Conservation (phyloP, 2,888 invertebrate genomes). For the Imbricaverruca yamaguchii region DNA sequence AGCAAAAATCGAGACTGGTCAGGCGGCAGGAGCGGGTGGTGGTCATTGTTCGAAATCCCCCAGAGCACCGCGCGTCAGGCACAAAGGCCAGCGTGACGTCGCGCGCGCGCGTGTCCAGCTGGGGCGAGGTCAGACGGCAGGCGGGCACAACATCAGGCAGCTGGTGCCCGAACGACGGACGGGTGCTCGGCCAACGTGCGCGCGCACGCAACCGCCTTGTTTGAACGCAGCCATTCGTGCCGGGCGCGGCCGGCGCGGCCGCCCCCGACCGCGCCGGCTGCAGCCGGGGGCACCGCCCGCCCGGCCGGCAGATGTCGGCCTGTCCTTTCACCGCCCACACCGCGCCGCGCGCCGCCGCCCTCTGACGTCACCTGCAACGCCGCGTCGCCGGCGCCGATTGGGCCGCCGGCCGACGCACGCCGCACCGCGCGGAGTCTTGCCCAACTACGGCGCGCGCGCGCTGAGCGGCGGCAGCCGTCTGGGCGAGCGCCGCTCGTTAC, state of each 20-base stretch:
- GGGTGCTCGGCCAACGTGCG: not conserved
- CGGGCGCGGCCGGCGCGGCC: not conserved
- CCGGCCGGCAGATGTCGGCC: not conserved
- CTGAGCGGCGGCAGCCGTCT: too few species aligned
- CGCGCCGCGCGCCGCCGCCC: not conserved
- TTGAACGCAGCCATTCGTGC: too few species aligned
- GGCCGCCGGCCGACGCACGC: not conserved
- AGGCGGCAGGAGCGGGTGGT: not conserved
- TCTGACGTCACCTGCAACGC: slow-evolving; percentile 2
- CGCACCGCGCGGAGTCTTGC: not conserved
- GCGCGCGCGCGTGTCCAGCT: not conserved
- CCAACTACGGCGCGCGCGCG: not conserved
- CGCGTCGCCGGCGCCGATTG: not conserved
- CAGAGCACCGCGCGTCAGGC: not conserved
- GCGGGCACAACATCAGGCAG: not conserved
- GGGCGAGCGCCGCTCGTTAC: not conserved
- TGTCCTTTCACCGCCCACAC: slow-evolving; percentile 9
- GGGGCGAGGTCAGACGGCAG: not conserved
- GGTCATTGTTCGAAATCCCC: not conserved
- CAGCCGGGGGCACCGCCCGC: not conserved
- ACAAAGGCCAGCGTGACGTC: not conserved
- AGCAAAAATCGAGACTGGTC: not conserved
- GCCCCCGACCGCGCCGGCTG: not conserved
- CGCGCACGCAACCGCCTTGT: not conserved
- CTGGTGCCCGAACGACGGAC: not conserved